A percentile compares a stretch with the other conserved stretches of the same genome.
These are phyloP conservation scores for Callionymus lyra DNA, from an alignment of 2,113 vertebrate genomes.

Conservation along the genomic window DNA sequence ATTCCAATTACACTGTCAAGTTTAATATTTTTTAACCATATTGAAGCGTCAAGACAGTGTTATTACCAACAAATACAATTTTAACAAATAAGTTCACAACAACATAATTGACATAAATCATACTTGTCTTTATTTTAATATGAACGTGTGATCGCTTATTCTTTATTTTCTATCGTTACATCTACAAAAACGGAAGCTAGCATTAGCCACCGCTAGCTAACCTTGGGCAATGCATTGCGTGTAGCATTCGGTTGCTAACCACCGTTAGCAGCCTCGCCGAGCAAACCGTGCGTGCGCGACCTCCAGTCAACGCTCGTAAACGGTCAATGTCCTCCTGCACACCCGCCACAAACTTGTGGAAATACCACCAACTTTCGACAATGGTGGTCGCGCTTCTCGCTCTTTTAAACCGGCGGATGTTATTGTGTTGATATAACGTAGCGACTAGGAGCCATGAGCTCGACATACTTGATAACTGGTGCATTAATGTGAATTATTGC, in stretches of 20 bases:
- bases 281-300: too few relatives aligned
- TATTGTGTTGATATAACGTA: too few relatives aligned
- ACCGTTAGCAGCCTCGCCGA: conserved; percentile 19
- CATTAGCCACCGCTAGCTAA: conserved; percentile 26
- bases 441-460: conserved; percentile 1
- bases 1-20: neutral
- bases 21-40: too few relatives aligned
- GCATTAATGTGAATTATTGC: conserved; percentile 57
- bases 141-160: neutral
- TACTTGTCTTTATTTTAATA: too few relatives aligned
- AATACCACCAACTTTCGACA: too few relatives aligned
- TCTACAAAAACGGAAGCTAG: conserved; percentile 9
- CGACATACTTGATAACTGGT: conserved; percentile 28
- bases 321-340: conserved; percentile 32
- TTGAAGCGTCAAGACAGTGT: neutral
- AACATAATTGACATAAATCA: too few relatives aligned
- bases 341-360: neutral
- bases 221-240: conserved; percentile 12
- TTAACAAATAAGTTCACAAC: neutral
- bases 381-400: too few relatives aligned
- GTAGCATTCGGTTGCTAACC: conserved; percentile 19
- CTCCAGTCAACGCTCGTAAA: conserved; percentile 22
- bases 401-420: too few relatives aligned
- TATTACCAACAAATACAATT: neutral
- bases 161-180: neutral